Base-by-base conservation (phyloP, 2,797 vertebrate genomes). In the Cottoperca gobio region DNA sequence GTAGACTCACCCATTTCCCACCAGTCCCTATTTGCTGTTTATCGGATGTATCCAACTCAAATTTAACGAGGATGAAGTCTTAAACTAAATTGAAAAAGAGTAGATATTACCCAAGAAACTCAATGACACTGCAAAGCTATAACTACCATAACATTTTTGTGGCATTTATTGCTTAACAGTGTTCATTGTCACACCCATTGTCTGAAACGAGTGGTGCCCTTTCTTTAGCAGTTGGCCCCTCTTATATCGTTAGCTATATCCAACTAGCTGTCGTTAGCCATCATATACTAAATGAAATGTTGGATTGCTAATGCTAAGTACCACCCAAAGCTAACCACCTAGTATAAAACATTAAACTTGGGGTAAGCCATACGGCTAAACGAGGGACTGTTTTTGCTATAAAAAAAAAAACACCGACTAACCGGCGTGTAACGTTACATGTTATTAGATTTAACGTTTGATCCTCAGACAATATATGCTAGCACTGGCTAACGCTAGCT, bases 401-500 rank as follows among this genome's bases (percentile, higher is more conserved):
- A 68, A 40, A n/a, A n/a, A n/a, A n/a, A n/a, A n/a, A n/a, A 39
- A 2, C 2, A 12, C 11, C 16, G 26, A 37, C 53, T 35, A 43
- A 48, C 9, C 8, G n/a, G 45, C 12, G 6, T 12, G 8, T 7
- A 33, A 33, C 31, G 31, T 33, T 8, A 14, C 24, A 24, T 24
- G 45, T 73, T 57, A 11, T 6, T 37, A 5, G 67, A 71, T 73
- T 28, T 35, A 63, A 72, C 58, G 46, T 60, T 67, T 67, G 43
- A 24, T 69, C 28, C 49, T 61, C 1, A 37, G 21, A 63, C 21
- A 72, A 79, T 35, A 35, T 8, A 7, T 13, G 74, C 53, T 78
- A 84, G 69, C 64, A 46, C 4, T 17, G 11, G 80, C 82, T 90
- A 89, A 66, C 31, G 72, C 75, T 60, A 73, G 73, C 82, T 79